Base-by-base conservation (phyloP, 2,113 vertebrate species). In the Pristiophorus japonicus region DNA sequence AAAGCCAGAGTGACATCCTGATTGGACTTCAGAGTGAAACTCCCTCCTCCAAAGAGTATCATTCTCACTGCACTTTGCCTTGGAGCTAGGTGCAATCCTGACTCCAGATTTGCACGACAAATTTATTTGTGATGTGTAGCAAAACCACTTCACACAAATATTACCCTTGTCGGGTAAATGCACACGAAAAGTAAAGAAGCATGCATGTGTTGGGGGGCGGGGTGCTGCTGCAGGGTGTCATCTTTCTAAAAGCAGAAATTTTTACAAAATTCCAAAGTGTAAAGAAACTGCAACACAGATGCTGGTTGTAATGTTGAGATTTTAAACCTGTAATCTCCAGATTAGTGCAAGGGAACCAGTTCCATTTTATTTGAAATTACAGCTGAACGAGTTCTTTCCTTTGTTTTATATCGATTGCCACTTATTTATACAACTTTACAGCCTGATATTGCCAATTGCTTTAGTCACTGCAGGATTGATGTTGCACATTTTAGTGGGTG, bases 391-490 rank as follows among this genome's bases (percentile, higher is more conserved):
- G 42, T 94, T 51, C 42, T 42, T 47, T 4, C 4, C 5, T 94
- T 73, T 94, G 20, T 18, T 67, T 94, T 42, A 70, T 45, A 16
- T 70, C 30, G 11, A 47, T 30, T 47, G 16, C 22, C 66, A 70
- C 27, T 70, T 47, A 30, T 70, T 94, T 45, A 45, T 51, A 94
- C 62, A 94, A 45, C 63, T 70, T 70, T 20, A 30, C 42, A 47
- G 62, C 65, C 12, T 22, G 6, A 92, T 38, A 92, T 92, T 22
- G 6, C 22, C 93, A 70, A 94, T 18, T 8, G 24, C 66, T 47
- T 94, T 30, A 45, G 38, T 94, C 63, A 94, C 73, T 94, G 93
- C 42, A 30, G 65, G 92, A 94, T 42, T 45, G 92, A 47, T 70
- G 24, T 59, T 90, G 30, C 87, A 47, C 65, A 94, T 27, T 47